Conservation (phyloP, 1,140 invertebrate genomes). For the Brachionus rotundiformis region DNA sequence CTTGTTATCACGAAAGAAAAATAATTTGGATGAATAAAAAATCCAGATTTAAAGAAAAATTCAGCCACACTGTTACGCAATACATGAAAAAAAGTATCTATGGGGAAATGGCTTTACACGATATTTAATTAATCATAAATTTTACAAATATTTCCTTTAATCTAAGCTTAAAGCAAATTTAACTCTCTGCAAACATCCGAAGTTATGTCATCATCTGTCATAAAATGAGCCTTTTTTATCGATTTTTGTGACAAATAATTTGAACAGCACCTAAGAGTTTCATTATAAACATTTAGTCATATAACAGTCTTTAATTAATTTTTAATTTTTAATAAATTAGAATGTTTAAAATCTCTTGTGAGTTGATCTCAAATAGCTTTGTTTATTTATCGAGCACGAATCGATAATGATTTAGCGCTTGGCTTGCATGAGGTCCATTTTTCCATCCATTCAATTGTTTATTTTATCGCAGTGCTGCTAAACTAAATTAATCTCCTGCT, state of each 20-base stretch:
- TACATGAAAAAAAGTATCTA: background rate
- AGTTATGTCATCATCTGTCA: slow-evolving; percentile 18
- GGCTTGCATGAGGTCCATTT: background rate
- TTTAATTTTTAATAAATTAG: background rate
- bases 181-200: background rate
- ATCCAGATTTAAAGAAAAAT: background rate
- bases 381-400: slow-evolving; percentile 7
- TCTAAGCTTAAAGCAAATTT: background rate
- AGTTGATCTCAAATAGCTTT: slow-evolving; percentile 3
- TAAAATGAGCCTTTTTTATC: background rate
- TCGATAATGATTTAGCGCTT: slow-evolving; percentile 2
- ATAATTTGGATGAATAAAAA: background rate
- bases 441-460: background rate
- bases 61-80: slow-evolving; percentile 8
- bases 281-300: background rate
- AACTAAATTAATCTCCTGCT: background rate
- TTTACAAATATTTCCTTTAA: background rate
- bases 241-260: background rate
- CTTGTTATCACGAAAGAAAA: background rate
- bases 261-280: background rate
- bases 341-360: background rate
- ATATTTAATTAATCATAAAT: slow-evolving; percentile 23
- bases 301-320: background rate
- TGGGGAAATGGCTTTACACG: slow-evolving; percentile 1
- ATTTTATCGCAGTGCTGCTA: background rate